A percentile compares a stretch with the other conserved stretches of the same genome.
Conservation (phyloP, 2,797 vertebrate genomes). For the Xiphorhynchus erythropygius region DNA sequence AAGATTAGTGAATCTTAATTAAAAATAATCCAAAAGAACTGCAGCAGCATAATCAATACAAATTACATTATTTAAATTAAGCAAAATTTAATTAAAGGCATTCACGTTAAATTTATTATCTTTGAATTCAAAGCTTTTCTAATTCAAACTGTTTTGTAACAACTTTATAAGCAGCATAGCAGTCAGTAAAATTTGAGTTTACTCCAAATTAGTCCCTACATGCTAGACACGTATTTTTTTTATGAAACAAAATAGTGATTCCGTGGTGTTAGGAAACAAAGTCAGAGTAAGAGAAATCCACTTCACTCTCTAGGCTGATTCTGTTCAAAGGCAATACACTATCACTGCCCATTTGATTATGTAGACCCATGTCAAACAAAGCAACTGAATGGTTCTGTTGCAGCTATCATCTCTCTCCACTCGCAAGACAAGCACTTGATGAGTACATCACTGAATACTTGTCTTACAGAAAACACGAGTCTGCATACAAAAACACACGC, state of each 20-base stretch:
- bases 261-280: background rate
- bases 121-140: slow-evolving; percentile 16
- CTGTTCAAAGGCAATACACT: background rate
- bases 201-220: slow-evolving; percentile 28
- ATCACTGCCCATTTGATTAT: background rate
- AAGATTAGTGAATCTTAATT: slow-evolving; percentile 60
- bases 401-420: background rate
- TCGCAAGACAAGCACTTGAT: background rate
- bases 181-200: slow-evolving; percentile 16
- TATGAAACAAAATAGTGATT: background rate
- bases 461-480: background rate
- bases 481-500: background rate
- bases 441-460: background rate
- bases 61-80: slow-evolving; percentile 66
- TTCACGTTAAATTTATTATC: slow-evolving; percentile 27
- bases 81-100: slow-evolving; percentile 55
- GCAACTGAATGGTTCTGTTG: background rate
- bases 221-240: background rate
- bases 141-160: slow-evolving; percentile 16
- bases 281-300: background rate
- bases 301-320: background rate
- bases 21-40: slow-evolving; percentile 49
- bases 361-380: background rate
- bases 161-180: background rate
- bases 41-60: slow-evolving; percentile 60